phyloP scores from a whole-genome alignment of 1,140 invertebrate species.

The Bathynomus jamesi region DNA sequence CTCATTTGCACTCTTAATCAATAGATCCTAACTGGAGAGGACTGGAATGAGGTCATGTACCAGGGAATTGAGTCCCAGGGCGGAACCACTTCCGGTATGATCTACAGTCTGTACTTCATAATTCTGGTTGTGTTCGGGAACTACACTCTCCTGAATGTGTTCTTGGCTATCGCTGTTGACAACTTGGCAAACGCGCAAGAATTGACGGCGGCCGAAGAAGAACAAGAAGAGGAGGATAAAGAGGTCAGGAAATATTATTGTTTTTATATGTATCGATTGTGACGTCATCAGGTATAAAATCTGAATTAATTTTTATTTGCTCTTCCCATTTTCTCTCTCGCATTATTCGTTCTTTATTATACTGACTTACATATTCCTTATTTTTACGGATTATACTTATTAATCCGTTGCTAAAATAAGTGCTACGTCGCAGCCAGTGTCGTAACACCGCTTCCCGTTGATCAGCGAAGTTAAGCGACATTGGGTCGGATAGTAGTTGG shows the following conservation, averaged over 20 bases:
- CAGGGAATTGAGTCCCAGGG: conserved; percentile 93
- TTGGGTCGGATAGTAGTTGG: no score
- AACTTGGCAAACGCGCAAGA: conserved; percentile 99
- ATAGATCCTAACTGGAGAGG: conserved; percentile 98
- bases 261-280: neutral
- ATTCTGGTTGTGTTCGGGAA: conserved; percentile 99
- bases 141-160: conserved; percentile 99
- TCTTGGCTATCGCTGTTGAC: conserved; percentile 99
- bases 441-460: no score
- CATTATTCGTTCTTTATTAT: no score
- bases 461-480: no score
- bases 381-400: no score
- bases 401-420: no score
- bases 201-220: conserved; percentile 97
- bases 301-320: no score
- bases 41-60: conserved; percentile 99
- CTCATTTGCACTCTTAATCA: no score
- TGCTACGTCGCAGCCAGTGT: no score
- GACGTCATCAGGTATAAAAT: no score
- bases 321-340: no score
- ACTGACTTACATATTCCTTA: no score
- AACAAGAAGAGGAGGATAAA: conserved; percentile 90
- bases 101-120: conserved; percentile 98
- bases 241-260: conserved; percentile 49
- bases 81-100: conserved; percentile 77